phyloP scores from a whole-genome alignment of 2,113 vertebrate species.

The Gymnogyps californianus region DNA sequence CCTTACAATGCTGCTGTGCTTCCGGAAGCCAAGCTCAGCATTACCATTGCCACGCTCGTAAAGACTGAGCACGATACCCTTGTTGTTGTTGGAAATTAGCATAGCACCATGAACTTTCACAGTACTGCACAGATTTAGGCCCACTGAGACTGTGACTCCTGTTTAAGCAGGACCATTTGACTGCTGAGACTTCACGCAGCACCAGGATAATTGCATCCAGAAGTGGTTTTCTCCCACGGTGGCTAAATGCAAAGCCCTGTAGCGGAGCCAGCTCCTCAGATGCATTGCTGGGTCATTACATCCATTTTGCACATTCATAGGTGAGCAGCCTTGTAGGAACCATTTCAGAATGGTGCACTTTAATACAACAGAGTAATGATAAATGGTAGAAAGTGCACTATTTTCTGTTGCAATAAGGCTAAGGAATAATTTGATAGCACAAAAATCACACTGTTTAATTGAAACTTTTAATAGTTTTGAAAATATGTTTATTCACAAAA shows the following conservation, averaged over 20 bases:
- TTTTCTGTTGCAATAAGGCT: neutral
- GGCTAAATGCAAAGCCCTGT: neutral
- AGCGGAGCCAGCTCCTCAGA: neutral
- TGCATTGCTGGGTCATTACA: neutral
- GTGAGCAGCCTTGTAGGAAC: neutral
- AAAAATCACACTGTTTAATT: neutral
- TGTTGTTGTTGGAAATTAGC: neutral
- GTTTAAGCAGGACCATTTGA: neutral
- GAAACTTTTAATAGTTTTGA: neutral
- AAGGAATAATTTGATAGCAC: neutral
- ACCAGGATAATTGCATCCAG: neutral
- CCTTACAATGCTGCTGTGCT: neutral
- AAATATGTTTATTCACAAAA: neutral
- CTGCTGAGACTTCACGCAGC: neutral
- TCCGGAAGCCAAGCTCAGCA: neutral
- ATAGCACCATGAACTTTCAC: neutral
- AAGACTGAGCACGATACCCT: rapidly evolving
- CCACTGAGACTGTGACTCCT: neutral
- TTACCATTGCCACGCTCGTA: neutral
- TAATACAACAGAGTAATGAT: neutral
- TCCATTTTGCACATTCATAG: neutral
- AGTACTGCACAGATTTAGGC: neutral
- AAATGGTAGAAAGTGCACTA: neutral
- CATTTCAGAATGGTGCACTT: neutral
- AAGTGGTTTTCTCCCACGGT: neutral